phyloP scores from a whole-genome alignment of 2,888 invertebrate species.

The Lomographa bimaculata region DNA sequence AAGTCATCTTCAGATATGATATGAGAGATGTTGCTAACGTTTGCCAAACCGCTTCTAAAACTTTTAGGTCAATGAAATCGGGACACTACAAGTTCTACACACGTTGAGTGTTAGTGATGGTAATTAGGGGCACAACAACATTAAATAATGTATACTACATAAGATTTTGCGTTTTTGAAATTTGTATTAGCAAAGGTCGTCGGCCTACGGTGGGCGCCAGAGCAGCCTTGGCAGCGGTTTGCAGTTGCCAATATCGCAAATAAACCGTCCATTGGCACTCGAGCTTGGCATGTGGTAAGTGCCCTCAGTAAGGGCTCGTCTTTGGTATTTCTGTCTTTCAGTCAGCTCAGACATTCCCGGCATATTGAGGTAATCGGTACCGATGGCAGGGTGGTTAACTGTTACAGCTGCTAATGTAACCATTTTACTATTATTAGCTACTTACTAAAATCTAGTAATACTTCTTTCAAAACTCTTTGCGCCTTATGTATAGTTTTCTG shows the following conservation, averaged over 20 bases:
- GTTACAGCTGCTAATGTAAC: constrained; percentile 31
- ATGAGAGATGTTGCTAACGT: not conserved
- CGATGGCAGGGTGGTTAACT: constrained; percentile 32
- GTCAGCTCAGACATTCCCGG: constrained; percentile 44
- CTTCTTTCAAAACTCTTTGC: no score
- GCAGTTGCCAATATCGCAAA: constrained; percentile 79
- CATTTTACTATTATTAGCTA: no score
- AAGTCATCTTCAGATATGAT: no score
- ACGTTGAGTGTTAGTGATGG: constrained; percentile 7
- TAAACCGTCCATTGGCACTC: constrained; percentile 77
- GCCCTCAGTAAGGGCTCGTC: constrained; percentile 61
- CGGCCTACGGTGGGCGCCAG: constrained; percentile 63
- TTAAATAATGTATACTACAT: constrained; percentile 2
- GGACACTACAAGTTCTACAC: constrained; percentile 11
- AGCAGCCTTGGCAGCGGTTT: constrained; percentile 65
- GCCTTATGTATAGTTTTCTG: no score
- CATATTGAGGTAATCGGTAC: constrained; percentile 40
- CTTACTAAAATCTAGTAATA: constrained; percentile 6
- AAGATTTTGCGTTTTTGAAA: constrained; percentile 17
- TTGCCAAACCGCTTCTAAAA: constrained; percentile 13
- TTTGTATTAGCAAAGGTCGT: constrained; percentile 54
- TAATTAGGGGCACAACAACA: constrained; percentile 7
- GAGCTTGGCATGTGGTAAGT: constrained; percentile 65
- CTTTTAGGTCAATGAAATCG: constrained; percentile 17
- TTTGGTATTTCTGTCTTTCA: constrained; percentile 52